Evolutionary conservation across 2,888 invertebrate genomes (phyloP), one percentile per base, ranked within the genome.

Genomic region (Pandemis corylana): DNA sequence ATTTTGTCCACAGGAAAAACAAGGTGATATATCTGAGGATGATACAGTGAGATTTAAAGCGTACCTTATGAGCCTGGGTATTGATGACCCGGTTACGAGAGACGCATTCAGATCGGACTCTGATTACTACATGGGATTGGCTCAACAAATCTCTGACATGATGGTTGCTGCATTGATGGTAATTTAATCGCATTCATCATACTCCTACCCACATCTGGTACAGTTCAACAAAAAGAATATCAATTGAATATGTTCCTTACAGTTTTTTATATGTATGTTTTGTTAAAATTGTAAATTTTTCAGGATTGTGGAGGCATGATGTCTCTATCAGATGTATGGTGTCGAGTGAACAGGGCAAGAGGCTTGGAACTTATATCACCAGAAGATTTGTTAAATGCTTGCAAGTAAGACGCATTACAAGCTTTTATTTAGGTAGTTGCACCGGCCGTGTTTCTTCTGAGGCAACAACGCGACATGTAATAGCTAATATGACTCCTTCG

Each of bases 31-130:
- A 78, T 98, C 98, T 5, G 99, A 99, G 90, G 99, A 99, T 93
- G 99, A 99, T 94, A 99, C 99, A 9, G 96, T 99, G 6, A 96
- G 97, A 82, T 99, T 99, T 88, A 99, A 99, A 88, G 97, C 99
- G 0, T 99, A 99, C 88, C 94, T 99, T 66, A 96, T 99, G 93
- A 99, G 99, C 88, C 95, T 99, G 83, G 99, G 99, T 81, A 99
- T 99, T 79, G 98, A 98, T 85, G 99, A 99, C 94, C 99, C 99
- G 0, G 99, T 99, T 0, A 99, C 99, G 0, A 96, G 99, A 85
- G 98, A 98, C 84, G 96, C 97, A 12, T 98, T 97, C 85, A 97
- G 97, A 85, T 97, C 97, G 71, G 98, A 98, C 78, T 96, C 96
- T 13, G 97, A 97, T 77, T 99, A 98, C 89, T 98, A 97, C 87